These are phyloP conservation scores for Pristionchus entomophagus DNA, from an alignment of 2,888 invertebrate species.

Conservation along the genomic window DNA sequence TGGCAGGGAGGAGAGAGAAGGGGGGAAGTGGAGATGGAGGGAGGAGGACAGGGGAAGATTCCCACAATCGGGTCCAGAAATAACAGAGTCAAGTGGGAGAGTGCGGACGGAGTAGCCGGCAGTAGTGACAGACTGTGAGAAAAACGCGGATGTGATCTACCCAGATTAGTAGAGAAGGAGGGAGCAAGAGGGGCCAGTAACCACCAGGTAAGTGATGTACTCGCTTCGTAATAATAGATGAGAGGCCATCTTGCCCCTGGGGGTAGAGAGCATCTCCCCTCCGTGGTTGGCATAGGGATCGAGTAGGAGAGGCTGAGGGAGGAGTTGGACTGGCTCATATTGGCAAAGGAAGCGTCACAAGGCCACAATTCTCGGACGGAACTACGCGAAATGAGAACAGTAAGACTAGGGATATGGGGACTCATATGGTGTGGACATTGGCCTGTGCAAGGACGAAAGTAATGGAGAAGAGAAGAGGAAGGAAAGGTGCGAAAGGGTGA, in stretches of 20 bases:
- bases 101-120: background rate
- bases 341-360: slow-evolving; percentile 34
- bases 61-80: slow-evolving; percentile 45
- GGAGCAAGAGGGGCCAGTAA: background rate
- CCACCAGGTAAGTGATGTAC: slow-evolving; percentile 8
- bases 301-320: background rate
- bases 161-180: slow-evolving; percentile 6
- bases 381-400: slow-evolving; percentile 8
- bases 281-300: slow-evolving; percentile 32
- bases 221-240: slow-evolving; percentile 9
- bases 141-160: background rate
- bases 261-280: background rate
- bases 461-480: no score
- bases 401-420: background rate
- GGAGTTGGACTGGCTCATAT: background rate
- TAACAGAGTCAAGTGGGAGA: slow-evolving; percentile 40
- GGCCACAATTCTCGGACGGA: background rate
- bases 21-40: slow-evolving; percentile 10
- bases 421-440: slow-evolving; percentile 35
- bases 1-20: slow-evolving; percentile 25
- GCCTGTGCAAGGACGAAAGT: slow-evolving; percentile 5
- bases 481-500: slow-evolving; percentile 49
- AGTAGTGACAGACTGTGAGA: slow-evolving; percentile 24
- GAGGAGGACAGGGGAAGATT: slow-evolving; percentile 32
- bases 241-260: background rate